Evolutionary conservation across 2,113 vertebrate species (phyloP), one percentile per base, ranked within the genome.

Genomic region (Scophthalmus maximus): DNA sequence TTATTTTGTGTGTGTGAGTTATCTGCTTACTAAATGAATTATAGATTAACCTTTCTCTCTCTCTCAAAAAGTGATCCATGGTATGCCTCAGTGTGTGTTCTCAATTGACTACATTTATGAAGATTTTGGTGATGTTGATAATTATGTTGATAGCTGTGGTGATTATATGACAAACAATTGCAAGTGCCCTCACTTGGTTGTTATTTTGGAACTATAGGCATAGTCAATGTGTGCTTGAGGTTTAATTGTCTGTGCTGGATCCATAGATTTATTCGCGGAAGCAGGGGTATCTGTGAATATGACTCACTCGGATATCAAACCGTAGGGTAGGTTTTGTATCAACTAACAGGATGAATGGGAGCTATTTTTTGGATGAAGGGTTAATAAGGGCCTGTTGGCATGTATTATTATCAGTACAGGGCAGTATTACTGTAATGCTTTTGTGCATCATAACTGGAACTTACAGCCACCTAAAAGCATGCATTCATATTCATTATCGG

Each of bases 101-200:
- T 91, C 72, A 79, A 81, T 88, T 81, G 72, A 83, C 53, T 87
- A 52, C 81, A 83, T 87, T 90, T 82, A 73, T 88, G 86, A 87
- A 85, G 86, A 91, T 78, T 83, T 88, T 90, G 87, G 88, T 93
- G 89, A 84, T 84, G 77, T 78, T 83, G 68, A 74, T 69, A 49
- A 58, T 90, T 87, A 82, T 88, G 85, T 90, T 88, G 78, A 73
- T 93, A 87, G 85, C 87, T 86, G 93, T 94, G 90, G 91, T 92
- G 87, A 89, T 83, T 88, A 82, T 90, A 84, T 89, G 86, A 85
- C 36, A 83, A 88, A 89, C 76, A 88, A 81, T 91, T 93, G 85
- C 91, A 93, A 93, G 90, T 92, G 91, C 91, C 91, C 91, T 93
- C 87, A 90, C 83, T 71, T 72, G 68, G 82, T 87, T 91, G 87